Percentiles rank a stretch among this genome's conserved stretches.
Evolutionary conservation across 2,888 invertebrate genomes (phyloP).

Genomic region (Cistogaster globosa): DNA sequence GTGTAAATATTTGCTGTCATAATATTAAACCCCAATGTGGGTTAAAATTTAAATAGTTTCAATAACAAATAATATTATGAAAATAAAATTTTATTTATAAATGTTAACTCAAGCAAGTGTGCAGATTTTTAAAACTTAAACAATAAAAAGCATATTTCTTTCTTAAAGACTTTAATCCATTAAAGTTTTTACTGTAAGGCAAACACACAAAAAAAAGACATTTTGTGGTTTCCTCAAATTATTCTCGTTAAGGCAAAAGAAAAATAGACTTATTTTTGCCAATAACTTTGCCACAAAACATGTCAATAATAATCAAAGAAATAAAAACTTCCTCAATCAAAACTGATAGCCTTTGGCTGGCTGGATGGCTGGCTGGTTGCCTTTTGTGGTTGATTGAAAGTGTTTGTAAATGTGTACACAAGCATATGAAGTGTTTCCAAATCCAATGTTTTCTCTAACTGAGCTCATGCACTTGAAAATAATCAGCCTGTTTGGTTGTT

Average conservation of each 20-base stretch:
- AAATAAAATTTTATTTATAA: background rate
- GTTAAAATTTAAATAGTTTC: conserved; percentile 1
- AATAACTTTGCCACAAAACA: conserved; percentile 48
- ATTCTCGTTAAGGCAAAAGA: background rate
- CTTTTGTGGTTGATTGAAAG: background rate
- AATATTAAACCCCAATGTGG: conserved; percentile 3
- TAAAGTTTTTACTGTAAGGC: background rate
- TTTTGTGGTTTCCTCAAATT: conserved; percentile 27
- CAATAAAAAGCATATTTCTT: background rate
- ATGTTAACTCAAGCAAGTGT: conserved; percentile 7
- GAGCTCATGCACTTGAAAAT: conserved; percentile 49
- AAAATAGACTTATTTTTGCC: background rate
- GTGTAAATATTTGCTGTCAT: conserved; percentile 18
- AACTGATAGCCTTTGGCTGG: conserved; percentile 51
- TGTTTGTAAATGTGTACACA: background rate
- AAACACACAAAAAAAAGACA: background rate
- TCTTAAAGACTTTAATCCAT: background rate
- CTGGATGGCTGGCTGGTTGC: too few relatives aligned
- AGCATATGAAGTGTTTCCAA: background rate
- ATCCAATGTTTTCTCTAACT: background rate
- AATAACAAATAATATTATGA: background rate
- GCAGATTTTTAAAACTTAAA: background rate
- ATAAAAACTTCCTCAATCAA: conserved; percentile 35
- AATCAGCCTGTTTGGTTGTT: conserved; percentile 41
- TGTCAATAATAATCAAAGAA: conserved; percentile 49